These are phyloP conservation scores for Andrena dorsata DNA, from an alignment of 2,888 invertebrate species.

Conservation along the genomic window DNA sequence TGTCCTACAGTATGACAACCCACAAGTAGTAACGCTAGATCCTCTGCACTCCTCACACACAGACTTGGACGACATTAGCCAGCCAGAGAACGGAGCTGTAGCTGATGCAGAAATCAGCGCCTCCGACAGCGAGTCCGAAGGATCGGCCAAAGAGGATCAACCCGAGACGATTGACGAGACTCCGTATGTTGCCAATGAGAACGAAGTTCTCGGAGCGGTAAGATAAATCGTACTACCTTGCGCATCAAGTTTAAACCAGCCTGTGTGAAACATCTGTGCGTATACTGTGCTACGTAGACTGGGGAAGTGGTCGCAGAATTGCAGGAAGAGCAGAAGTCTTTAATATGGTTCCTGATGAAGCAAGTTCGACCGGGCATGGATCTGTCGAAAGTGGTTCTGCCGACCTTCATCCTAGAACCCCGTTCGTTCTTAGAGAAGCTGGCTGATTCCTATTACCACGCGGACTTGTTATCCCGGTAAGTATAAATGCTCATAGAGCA, in stretches of 20 bases:
- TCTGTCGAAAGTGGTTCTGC: conserved; percentile 95
- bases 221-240: conserved; percentile 30
- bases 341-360: conserved; percentile 97
- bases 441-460: conserved; percentile 97
- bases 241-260: background rate
- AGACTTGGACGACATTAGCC: conserved; percentile 91
- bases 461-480: conserved; percentile 94
- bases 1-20: conserved; percentile 79
- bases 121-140: conserved; percentile 89
- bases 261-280: background rate
- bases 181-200: conserved; percentile 86
- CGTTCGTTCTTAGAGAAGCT: conserved; percentile 97
- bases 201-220: conserved; percentile 87
- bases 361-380: conserved; percentile 99
- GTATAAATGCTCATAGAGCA: conserved; percentile 73
- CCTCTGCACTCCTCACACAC: conserved; percentile 82
- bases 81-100: conserved; percentile 88
- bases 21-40: conserved; percentile 84
- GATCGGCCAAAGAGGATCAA: conserved; percentile 86
- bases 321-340: conserved; percentile 96
- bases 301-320: conserved; percentile 96
- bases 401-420: conserved; percentile 97
- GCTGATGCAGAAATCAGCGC: conserved; percentile 86
- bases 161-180: conserved; percentile 83
- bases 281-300: conserved; percentile 85